phyloP scores from a whole-genome alignment of 2,888 invertebrate genomes.

The Andrena bucephala region DNA sequence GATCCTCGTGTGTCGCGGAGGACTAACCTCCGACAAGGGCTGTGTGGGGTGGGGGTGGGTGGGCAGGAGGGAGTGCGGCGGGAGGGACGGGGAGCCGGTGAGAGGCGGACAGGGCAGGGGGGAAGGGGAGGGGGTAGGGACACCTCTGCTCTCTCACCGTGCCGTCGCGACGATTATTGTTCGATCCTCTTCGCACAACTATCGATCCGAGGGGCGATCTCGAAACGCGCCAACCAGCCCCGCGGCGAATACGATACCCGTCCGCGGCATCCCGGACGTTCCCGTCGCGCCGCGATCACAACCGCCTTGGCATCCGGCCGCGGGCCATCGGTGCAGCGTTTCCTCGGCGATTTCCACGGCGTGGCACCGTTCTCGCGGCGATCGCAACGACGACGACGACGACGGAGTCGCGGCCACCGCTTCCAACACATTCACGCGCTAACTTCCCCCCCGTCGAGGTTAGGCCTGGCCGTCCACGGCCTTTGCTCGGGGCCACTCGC shows the following conservation, averaged over 20 bases:
- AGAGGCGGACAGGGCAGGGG: neutral
- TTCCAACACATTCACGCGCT: conserved; percentile 77
- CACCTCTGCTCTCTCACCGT: conserved; percentile 3
- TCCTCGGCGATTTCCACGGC: conserved; percentile 37
- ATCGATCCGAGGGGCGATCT: conserved; percentile 49
- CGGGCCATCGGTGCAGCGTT: conserved; percentile 55
- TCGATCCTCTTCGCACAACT: conserved; percentile 32
- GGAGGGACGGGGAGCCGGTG: neutral
- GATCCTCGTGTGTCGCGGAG: conserved; percentile 44
- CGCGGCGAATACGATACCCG: conserved; percentile 18
- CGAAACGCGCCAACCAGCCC: conserved; percentile 50
- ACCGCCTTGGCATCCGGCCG: conserved; percentile 17
- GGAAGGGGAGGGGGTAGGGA: neutral
- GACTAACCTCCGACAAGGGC: conserved; percentile 43
- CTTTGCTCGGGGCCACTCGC: conserved; percentile 11
- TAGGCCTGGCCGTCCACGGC: conserved; percentile 41
- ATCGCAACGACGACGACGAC: conserved; percentile 78
- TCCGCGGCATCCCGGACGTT: conserved; percentile 61
- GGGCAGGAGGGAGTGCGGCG: neutral
- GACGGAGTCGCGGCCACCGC: conserved; percentile 78
- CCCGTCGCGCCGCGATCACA: conserved; percentile 48
- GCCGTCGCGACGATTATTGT: conserved; percentile 33
- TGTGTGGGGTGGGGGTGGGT: neutral
- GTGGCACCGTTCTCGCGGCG: conserved; percentile 51
- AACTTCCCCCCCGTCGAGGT: conserved; percentile 26